Percentiles rank a stretch among this genome's conserved stretches.
phyloP scores from a whole-genome alignment of 2,888 invertebrate species.

The Steinernema hermaphroditum region DNA sequence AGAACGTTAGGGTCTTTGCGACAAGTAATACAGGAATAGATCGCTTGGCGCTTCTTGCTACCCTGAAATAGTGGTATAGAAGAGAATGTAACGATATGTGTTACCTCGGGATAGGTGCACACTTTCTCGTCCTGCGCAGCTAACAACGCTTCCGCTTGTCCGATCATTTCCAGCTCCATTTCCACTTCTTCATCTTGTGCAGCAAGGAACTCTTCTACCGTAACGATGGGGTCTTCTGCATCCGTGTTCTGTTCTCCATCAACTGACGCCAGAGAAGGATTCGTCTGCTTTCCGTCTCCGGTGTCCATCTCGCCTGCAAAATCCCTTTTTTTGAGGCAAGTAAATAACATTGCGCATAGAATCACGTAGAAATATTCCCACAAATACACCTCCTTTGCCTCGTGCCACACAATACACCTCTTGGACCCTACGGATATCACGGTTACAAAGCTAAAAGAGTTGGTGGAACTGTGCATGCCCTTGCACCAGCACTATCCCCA shows the following conservation, averaged over 20 bases:
- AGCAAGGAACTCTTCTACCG: slow-evolving; percentile 36
- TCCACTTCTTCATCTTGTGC: slow-evolving; percentile 33
- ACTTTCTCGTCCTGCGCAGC: slow-evolving; percentile 42
- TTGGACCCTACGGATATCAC: too few species aligned
- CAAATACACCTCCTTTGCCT: too few species aligned
- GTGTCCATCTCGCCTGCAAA: too few species aligned
- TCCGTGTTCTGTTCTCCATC: neutral
- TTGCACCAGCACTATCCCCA: too few species aligned
- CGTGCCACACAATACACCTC: too few species aligned
- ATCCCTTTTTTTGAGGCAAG: too few species aligned
- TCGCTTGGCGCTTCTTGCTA: slow-evolving; percentile 85
- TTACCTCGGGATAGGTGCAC: slow-evolving; percentile 63
- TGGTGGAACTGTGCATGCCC: too few species aligned
- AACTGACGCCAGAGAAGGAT: neutral
- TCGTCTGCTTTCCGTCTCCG: neutral
- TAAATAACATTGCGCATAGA: too few species aligned
- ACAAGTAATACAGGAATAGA: slow-evolving; percentile 92
- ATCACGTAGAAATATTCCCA: too few species aligned
- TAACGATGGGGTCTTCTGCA: slow-evolving; percentile 4
- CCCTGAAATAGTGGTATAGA: slow-evolving; percentile 73
- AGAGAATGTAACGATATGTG: neutral
- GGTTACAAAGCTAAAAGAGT: too few species aligned
- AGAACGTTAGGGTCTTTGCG: slow-evolving; percentile 52
- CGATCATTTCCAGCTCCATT: slow-evolving; percentile 10
- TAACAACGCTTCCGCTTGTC: slow-evolving; percentile 37